Evolutionary conservation across 2,888 invertebrate genomes (phyloP).

Genomic region (Salpingus planirostris): DNA sequence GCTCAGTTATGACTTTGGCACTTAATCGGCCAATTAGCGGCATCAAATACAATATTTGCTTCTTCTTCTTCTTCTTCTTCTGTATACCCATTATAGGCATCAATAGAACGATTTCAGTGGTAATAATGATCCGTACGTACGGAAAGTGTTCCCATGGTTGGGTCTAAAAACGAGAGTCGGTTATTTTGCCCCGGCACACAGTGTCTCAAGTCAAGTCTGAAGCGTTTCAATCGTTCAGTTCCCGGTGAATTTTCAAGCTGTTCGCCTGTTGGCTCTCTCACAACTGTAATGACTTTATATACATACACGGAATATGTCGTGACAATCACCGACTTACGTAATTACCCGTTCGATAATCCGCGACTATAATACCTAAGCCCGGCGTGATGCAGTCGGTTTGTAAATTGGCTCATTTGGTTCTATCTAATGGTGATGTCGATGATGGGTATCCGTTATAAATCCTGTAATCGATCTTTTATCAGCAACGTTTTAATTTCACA

Average conservation of each 20-base stretch:
- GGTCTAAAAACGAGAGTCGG: too few relatives aligned
- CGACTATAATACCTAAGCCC: too few relatives aligned
- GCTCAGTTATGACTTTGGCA: too few relatives aligned
- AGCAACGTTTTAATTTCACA: slow-evolving; percentile 17
- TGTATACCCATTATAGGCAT: too few relatives aligned
- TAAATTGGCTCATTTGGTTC: slow-evolving; percentile 8
- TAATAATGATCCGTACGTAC: too few relatives aligned
- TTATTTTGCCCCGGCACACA: too few relatives aligned
- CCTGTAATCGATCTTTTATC: slow-evolving; percentile 9
- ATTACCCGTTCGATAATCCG: slow-evolving; percentile 14
- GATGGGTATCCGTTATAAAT: slow-evolving; percentile 10
- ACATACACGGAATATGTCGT: slow-evolving; percentile 21
- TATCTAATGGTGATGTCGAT: slow-evolving; percentile 5
- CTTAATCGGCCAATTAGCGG: too few relatives aligned
- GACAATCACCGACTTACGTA: slow-evolving; percentile 16
- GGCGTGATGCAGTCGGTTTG: too few relatives aligned
- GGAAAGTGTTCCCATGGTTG: too few relatives aligned
- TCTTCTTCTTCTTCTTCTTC: too few relatives aligned
- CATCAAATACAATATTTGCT: too few relatives aligned
- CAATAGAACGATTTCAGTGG: too few relatives aligned
- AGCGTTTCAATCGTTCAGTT: not conserved
- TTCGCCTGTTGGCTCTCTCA: slow-evolving; percentile 2
- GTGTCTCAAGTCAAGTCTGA: not conserved
- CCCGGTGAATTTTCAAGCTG: slow-evolving; percentile 6
- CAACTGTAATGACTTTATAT: slow-evolving; percentile 18